Conservation (phyloP, 2,113 vertebrate species). For the Pluvialis apricaria region DNA sequence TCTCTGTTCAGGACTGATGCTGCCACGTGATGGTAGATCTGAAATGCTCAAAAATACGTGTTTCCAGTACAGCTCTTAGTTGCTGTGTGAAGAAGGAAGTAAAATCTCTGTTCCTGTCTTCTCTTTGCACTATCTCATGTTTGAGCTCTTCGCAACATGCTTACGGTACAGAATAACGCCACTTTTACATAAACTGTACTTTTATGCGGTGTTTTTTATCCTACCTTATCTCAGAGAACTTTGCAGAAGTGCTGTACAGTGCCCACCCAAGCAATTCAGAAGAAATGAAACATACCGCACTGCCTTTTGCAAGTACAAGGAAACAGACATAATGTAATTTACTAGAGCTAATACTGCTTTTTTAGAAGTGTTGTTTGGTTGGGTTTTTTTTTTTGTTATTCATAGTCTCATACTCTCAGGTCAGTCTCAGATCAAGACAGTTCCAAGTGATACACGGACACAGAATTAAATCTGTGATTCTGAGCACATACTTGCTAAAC, state of each 20-base stretch:
- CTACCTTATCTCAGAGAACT: background rate
- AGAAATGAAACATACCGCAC: background rate
- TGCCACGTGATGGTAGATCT: background rate
- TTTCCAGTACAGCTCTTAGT: background rate
- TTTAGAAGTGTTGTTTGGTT: background rate
- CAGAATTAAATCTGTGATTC: background rate
- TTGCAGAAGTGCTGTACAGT: background rate
- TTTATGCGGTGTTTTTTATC: background rate
- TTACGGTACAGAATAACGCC: background rate
- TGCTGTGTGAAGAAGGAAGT: background rate
- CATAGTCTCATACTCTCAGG: background rate
- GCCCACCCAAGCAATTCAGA: background rate
- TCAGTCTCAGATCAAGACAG: background rate
- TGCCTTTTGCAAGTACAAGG: background rate
- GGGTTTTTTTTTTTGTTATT: background rate
- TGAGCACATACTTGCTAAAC: background rate
- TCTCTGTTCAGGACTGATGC: background rate
- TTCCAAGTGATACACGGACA: background rate
- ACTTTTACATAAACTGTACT: background rate
- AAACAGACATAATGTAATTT: background rate
- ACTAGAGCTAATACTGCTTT: background rate
- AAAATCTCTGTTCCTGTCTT: background rate
- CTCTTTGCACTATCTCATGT: background rate
- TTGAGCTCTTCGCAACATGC: background rate
- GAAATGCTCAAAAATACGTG: background rate